Evolutionary conservation across 2,888 invertebrate species (phyloP).

Genomic region (Drosophila nigricruria): DNA sequence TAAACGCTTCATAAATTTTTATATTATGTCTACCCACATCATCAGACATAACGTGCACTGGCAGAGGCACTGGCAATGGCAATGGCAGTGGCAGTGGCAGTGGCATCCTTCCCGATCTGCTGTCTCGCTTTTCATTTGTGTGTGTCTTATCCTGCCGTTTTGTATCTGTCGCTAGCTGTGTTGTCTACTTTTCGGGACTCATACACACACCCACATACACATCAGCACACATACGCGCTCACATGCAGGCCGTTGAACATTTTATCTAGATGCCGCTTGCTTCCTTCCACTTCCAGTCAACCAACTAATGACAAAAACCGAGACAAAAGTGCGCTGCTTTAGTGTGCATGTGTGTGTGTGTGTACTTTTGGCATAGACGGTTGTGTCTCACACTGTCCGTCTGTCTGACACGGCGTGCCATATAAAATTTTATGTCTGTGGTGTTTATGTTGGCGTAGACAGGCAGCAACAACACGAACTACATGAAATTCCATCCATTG

Average conservation of each 20-base stretch:
- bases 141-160: conserved; percentile 72
- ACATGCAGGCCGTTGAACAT: conserved; percentile 77
- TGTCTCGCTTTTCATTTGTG: conserved; percentile 31
- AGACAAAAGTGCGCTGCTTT: conserved; percentile 69
- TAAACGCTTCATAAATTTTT: conserved; percentile 84
- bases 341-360: conserved; percentile 2
- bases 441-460: conserved; percentile 65
- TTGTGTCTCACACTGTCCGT: conserved; percentile 26
- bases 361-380: conserved; percentile 8
- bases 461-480: conserved; percentile 41
- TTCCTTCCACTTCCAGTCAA: conserved; percentile 56
- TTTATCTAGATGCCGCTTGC: conserved; percentile 70
- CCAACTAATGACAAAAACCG: conserved; percentile 75
- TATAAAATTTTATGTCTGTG: conserved; percentile 74
- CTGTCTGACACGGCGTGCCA: conserved; percentile 53
- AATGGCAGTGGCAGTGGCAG: conserved; percentile 29
- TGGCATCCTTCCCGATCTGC: conserved; percentile 45
- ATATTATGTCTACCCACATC: conserved; percentile 82
- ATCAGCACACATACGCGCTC: conserved; percentile 28
- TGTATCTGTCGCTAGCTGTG: conserved; percentile 68
- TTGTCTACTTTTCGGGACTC: conserved; percentile 71
- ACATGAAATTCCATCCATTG: conserved; percentile 39
- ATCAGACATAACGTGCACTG: conserved; percentile 77
- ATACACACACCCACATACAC: conserved; percentile 30
- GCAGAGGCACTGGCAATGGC: not conserved